Evolutionary conservation across 2,888 invertebrate genomes (phyloP).

Genomic region (Perizoma affinitatum): DNA sequence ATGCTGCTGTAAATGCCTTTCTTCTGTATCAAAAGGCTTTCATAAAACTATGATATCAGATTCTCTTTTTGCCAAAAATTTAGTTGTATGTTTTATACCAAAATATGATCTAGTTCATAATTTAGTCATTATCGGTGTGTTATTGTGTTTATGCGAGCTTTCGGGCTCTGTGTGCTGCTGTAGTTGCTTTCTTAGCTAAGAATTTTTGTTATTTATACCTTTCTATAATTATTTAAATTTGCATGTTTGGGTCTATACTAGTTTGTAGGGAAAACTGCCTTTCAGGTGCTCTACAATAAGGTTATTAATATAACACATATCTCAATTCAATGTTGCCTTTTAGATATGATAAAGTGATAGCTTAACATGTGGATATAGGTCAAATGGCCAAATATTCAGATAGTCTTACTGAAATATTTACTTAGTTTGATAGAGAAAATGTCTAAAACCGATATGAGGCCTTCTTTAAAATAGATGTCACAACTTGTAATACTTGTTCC

Average conservation of each 20-base stretch:
- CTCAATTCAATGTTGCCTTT: conserved; percentile 82
- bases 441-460: conserved; percentile 60
- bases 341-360: conserved; percentile 80
- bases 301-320: conserved; percentile 70
- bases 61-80: conserved; percentile 83
- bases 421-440: conserved; percentile 62
- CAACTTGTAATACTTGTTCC: conserved; percentile 62
- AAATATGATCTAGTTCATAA: conserved; percentile 81
- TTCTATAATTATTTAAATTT: conserved; percentile 60
- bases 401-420: conserved; percentile 71
- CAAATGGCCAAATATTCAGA: conserved; percentile 73
- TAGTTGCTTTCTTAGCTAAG: conserved; percentile 74
- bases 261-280: conserved; percentile 70
- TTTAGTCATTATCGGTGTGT: conserved; percentile 82
- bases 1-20: conserved; percentile 37
- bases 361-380: conserved; percentile 70
- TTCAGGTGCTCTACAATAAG: conserved; percentile 79
- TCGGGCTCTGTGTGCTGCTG: conserved; percentile 75
- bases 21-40: conserved; percentile 48
- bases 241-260: conserved; percentile 66
- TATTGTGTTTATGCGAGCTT: conserved; percentile 75
- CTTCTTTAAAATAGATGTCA: conserved; percentile 59
- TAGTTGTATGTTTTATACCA: conserved; percentile 79
- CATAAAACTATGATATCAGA: conserved; percentile 65
- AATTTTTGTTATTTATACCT: conserved; percentile 45